Evolutionary conservation across 2,888 invertebrate genomes (phyloP).

Genomic region (Eristalinus aeneus): DNA sequence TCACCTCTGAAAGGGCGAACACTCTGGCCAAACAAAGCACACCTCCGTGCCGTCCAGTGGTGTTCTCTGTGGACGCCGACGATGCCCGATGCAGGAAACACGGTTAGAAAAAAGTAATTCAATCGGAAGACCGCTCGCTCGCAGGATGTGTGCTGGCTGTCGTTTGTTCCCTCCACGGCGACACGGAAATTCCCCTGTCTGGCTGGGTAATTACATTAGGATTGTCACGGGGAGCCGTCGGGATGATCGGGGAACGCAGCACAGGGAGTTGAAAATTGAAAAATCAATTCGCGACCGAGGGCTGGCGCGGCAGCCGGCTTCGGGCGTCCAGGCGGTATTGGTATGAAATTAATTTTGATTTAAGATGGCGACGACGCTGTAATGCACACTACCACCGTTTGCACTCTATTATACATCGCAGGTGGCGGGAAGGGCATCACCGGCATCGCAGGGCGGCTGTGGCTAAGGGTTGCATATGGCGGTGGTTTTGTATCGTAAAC

Average conservation of each 20-base stretch:
- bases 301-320: neutral
- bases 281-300: conserved; percentile 46
- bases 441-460: neutral
- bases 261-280: conserved; percentile 57
- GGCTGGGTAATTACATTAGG: conserved; percentile 65
- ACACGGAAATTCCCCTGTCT: neutral
- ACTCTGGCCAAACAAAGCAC: conserved; percentile 20
- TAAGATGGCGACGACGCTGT: conserved; percentile 63
- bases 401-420: conserved; percentile 57
- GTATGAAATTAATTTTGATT: conserved; percentile 68
- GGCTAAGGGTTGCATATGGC: conserved; percentile 33
- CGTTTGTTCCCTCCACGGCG: neutral
- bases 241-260: neutral
- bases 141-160: neutral
- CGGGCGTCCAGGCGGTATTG: conserved; percentile 29
- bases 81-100: neutral
- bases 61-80: neutral
- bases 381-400: conserved; percentile 63
- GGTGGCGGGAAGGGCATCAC: neutral
- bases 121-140: conserved; percentile 45
- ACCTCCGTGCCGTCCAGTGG: conserved; percentile 13
- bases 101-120: conserved; percentile 56
- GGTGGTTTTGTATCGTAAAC: conserved; percentile 34
- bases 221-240: conserved; percentile 29
- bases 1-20: conserved; percentile 12